These are phyloP conservation scores for Sandelia bainsii DNA, from an alignment of 2,797 vertebrate genomes.

Conservation along the genomic window DNA sequence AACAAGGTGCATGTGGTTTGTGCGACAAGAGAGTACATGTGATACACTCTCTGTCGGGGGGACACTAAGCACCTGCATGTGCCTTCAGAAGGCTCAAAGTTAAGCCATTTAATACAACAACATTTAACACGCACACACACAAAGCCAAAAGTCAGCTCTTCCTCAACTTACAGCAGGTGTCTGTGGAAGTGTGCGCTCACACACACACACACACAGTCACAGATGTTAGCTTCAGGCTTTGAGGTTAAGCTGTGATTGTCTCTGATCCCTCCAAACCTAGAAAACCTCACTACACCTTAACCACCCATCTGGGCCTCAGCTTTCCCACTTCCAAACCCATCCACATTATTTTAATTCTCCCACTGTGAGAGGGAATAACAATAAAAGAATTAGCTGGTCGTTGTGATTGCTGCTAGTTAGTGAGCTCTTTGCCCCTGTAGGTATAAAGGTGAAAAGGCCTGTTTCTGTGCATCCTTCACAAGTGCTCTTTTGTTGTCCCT, in stretches of 20 bases:
- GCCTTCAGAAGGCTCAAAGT: conserved; percentile 62
- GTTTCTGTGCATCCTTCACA: conserved; percentile 6
- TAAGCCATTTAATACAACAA: conserved; percentile 62
- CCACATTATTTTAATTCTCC: conserved; percentile 42
- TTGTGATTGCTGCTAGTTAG: conserved; percentile 47
- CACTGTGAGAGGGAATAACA: conserved; percentile 35
- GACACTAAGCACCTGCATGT: conserved; percentile 62
- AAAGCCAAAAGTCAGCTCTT: conserved; percentile 44
- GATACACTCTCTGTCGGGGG: conserved; percentile 46
- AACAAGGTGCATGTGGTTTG: conserved; percentile 7
- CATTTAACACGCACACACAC: conserved; percentile 35
- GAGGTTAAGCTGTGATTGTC: conserved; percentile 70
- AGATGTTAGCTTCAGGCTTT: conserved; percentile 42
- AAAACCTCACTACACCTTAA: conserved; percentile 61
- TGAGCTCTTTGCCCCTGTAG: conserved; percentile 22
- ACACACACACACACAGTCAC: background rate
- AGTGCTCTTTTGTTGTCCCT: conserved; percentile 25
- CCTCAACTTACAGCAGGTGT: conserved; percentile 48
- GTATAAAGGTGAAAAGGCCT: conserved; percentile 2
- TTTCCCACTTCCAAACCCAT: conserved; percentile 30
- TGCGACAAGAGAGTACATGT: conserved; percentile 2
- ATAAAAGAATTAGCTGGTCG: conserved; percentile 56
- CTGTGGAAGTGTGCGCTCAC: conserved; percentile 29
- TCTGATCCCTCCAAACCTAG: conserved; percentile 66
- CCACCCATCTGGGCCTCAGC: conserved; percentile 70